Percentiles rank a stretch among this genome's conserved stretches.
Conservation (phyloP, 2,888 invertebrate species). For the Dyspetes luteomarginatus region DNA sequence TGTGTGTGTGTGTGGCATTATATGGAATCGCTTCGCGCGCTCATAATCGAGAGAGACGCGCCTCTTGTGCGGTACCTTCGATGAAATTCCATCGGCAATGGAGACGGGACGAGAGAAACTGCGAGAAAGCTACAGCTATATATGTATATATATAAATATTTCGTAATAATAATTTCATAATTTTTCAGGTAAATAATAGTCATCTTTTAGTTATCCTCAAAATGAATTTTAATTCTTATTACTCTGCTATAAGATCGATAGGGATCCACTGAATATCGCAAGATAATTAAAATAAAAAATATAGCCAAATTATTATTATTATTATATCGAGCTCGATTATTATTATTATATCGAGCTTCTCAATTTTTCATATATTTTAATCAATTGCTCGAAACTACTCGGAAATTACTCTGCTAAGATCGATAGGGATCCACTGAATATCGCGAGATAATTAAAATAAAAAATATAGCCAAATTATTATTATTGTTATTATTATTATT, state of each 20-base stretch:
- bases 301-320: not conserved
- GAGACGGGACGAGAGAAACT: conserved; percentile 40
- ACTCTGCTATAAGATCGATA: too few species aligned
- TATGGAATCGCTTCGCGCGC: conserved; percentile 45
- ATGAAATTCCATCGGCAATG: conserved; percentile 57
- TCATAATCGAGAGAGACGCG: conserved; percentile 44
- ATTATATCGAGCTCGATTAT: not conserved
- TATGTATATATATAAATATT: conserved; percentile 11
- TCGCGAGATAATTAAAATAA: not conserved
- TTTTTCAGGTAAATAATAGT: too few species aligned
- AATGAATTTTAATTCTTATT: too few species aligned
- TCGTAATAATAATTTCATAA: conserved; percentile 38
- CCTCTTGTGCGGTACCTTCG: conserved; percentile 41
- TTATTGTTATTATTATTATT: not conserved
- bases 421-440: too few species aligned
- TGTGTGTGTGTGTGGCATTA: conserved; percentile 37
- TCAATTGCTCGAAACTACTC: too few species aligned
- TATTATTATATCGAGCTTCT: not conserved
- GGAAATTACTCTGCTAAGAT: too few species aligned
- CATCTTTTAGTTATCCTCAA: too few species aligned
- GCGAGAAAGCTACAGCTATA: not conserved
- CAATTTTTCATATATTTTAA: too few species aligned
- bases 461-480: not conserved
- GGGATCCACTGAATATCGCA: too few species aligned
- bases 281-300: not conserved